These are phyloP conservation scores for Drosophila longiperda DNA, from an alignment of 2,888 invertebrate genomes.

Conservation along the genomic window DNA sequence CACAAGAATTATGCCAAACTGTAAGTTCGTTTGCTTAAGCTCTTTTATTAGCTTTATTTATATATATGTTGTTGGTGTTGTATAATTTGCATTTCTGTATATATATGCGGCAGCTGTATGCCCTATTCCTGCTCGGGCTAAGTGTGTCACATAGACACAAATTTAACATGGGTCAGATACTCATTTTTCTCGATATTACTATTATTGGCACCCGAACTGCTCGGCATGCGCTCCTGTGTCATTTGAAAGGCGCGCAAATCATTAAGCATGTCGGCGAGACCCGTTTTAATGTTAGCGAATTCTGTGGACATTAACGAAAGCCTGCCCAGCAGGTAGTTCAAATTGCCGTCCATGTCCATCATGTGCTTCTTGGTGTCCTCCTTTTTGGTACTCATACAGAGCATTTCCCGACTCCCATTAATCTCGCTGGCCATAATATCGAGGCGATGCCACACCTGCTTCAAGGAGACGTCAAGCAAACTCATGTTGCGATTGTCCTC, in stretches of 20 bases:
- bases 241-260: slow-evolving; percentile 89
- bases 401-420: slow-evolving; percentile 89
- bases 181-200: slow-evolving; percentile 86
- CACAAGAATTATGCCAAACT: slow-evolving; percentile 27
- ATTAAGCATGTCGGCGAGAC: slow-evolving; percentile 90
- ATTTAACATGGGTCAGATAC: slow-evolving; percentile 82
- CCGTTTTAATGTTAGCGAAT: slow-evolving; percentile 92
- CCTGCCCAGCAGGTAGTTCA: slow-evolving; percentile 92
- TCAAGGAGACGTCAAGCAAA: slow-evolving; percentile 92
- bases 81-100: slow-evolving; percentile 18
- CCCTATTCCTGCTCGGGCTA: slow-evolving; percentile 42
- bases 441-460: slow-evolving; percentile 95
- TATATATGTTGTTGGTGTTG: slow-evolving; percentile 21
- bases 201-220: slow-evolving; percentile 87
- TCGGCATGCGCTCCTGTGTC: slow-evolving; percentile 86
- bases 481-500: slow-evolving; percentile 90
- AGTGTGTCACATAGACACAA: slow-evolving; percentile 80
- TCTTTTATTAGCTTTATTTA: slow-evolving; percentile 51
- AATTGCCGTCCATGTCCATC: slow-evolving; percentile 91
- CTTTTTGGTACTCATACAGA: slow-evolving; percentile 92
- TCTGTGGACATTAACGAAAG: slow-evolving; percentile 93
- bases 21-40: slow-evolving; percentile 55
- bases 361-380: slow-evolving; percentile 91
- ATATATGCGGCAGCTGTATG: background rate
- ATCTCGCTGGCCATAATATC: slow-evolving; percentile 95